Conservation (phyloP, 2,888 invertebrate species). For the Meta bourneti region DNA sequence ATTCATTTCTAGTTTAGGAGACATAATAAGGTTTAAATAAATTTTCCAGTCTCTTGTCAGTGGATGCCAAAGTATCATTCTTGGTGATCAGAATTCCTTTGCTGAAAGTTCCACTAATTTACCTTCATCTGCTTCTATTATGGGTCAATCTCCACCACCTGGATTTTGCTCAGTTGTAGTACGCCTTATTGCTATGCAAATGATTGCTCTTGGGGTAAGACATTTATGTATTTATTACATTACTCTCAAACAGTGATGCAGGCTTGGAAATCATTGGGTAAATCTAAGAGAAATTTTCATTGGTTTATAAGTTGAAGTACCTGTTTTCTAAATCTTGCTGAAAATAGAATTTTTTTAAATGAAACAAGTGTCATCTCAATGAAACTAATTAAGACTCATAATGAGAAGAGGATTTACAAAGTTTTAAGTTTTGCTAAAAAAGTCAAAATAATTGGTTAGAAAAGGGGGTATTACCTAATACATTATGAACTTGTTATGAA, state of each 20-base stretch:
- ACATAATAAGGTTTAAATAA: too few species aligned
- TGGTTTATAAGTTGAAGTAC: background rate
- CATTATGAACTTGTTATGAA: too few species aligned
- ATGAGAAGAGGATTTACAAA: too few species aligned
- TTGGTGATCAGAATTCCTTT: slow-evolving; percentile 85
- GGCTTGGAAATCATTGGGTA: too few species aligned
- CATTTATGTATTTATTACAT: slow-evolving; percentile 3
- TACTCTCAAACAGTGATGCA: background rate
- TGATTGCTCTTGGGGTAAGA: slow-evolving; percentile 93
- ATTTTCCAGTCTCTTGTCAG: slow-evolving; percentile 85
- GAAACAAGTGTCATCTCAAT: background rate
- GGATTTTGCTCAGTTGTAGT: slow-evolving; percentile 98
- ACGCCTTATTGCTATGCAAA: slow-evolving; percentile 94
- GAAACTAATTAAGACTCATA: too few species aligned
- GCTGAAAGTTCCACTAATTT: slow-evolving; percentile 76
- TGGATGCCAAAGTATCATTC: slow-evolving; percentile 83
- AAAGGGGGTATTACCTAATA: too few species aligned
- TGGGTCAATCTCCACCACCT: slow-evolving; percentile 87
- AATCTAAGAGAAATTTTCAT: too few species aligned
- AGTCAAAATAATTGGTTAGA: too few species aligned
- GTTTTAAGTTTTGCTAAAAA: too few species aligned
- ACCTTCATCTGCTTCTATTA: slow-evolving; percentile 85
- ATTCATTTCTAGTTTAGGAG: too few species aligned
- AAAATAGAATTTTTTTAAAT: background rate
- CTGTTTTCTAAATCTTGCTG: background rate